phyloP scores from a whole-genome alignment of 2,797 vertebrate species.

The Pseudochirops corinnae region DNA sequence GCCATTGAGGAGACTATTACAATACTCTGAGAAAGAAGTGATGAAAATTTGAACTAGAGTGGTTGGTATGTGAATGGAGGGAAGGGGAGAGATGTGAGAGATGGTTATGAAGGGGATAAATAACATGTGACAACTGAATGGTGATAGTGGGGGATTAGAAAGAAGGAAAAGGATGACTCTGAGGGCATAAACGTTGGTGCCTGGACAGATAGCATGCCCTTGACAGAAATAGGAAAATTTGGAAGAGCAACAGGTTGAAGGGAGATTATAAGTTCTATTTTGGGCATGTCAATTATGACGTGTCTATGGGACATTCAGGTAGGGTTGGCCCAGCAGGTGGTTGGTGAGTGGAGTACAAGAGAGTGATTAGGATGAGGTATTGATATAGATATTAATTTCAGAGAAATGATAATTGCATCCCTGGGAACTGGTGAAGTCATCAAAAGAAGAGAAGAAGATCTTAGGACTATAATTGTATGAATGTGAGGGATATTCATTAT shows the following conservation, averaged over 20 bases:
- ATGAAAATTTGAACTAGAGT: background rate
- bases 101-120: background rate
- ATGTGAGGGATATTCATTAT: background rate
- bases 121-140: background rate
- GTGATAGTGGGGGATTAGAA: background rate
- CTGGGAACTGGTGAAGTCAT: background rate
- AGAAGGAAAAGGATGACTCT: background rate
- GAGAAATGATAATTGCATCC: background rate
- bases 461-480: background rate
- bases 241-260: background rate
- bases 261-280: background rate
- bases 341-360: background rate
- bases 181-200: background rate
- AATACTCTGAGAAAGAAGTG: background rate
- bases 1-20: background rate
- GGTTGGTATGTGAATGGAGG: background rate
- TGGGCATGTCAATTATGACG: background rate
- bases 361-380: background rate
- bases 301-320: background rate
- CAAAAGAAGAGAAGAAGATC: background rate
- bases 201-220: background rate
- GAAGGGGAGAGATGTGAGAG: background rate
- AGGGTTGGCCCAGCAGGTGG: background rate
- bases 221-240: background rate
- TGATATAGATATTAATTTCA: background rate